phyloP scores from a whole-genome alignment of 30 jellyfish, hydroid and myxozoan genomes.

The Nemopilema nomurai region DNA sequence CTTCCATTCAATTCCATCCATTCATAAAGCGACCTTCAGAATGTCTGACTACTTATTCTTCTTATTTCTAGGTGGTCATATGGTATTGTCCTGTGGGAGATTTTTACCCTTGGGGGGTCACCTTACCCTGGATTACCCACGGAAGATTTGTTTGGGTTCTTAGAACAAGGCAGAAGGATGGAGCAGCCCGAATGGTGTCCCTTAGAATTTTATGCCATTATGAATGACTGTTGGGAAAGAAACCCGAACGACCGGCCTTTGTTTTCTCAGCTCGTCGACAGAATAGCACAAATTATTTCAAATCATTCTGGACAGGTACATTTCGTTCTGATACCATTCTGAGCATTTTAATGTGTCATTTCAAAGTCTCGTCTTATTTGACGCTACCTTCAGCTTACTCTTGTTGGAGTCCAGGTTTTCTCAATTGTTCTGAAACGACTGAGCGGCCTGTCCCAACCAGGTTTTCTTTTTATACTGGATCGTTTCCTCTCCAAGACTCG shows the following conservation, averaged over 20 bases:
- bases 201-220: constrained; percentile 75
- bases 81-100: constrained; percentile 97
- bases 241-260: constrained; percentile 91
- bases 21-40: background rate
- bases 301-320: constrained; percentile 64
- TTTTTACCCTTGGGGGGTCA: constrained; percentile 96
- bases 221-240: constrained; percentile 95
- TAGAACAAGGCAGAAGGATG: constrained; percentile 96
- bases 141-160: constrained; percentile 79
- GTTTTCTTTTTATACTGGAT: no score
- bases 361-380: no score
- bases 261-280: constrained; percentile 73
- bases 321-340: background rate
- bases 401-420: no score
- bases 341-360: no score
- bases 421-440: no score
- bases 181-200: constrained; percentile 96
- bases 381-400: no score
- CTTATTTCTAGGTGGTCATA: constrained; percentile 87
- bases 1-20: no score
- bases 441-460: no score
- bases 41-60: background rate
- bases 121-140: constrained; percentile 99
- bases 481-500: background rate
- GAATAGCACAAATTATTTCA: constrained; percentile 59